These are phyloP conservation scores for Eupithecia vulgata DNA, from an alignment of 2,888 invertebrate genomes.

Conservation along the genomic window DNA sequence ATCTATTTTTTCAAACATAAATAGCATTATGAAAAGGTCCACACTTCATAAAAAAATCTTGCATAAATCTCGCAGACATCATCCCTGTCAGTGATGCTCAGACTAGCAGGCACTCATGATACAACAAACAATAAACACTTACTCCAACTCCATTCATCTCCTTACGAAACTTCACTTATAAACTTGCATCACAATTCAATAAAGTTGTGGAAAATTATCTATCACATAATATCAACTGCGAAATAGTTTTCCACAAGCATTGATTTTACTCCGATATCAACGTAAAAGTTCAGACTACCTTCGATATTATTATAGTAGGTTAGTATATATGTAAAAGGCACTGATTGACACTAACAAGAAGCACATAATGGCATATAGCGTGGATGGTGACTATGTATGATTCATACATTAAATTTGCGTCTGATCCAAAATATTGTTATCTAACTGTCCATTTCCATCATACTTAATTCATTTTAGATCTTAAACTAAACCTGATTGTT, in stretches of 20 bases:
- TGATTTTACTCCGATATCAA: constrained; percentile 39
- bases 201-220: constrained; percentile 27
- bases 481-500: not conserved
- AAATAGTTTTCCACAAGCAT: constrained; percentile 35
- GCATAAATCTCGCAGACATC: constrained; percentile 83
- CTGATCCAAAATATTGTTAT: not conserved
- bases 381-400: constrained; percentile 25
- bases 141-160: constrained; percentile 41
- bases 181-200: constrained; percentile 37
- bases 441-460: not conserved
- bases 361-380: constrained; percentile 23
- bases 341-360: constrained; percentile 52
- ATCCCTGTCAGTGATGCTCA: constrained; percentile 83
- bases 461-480: not conserved
- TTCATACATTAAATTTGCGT: constrained; percentile 30
- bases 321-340: constrained; percentile 59
- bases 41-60: constrained; percentile 74
- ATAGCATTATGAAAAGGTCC: constrained; percentile 51
- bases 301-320: constrained; percentile 48
- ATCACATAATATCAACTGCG: constrained; percentile 32
- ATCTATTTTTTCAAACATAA: constrained; percentile 45
- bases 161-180: constrained; percentile 36
- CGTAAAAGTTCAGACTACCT: constrained; percentile 46
- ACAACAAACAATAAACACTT: constrained; percentile 39
- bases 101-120: constrained; percentile 80